A percentile compares a stretch with the other conserved stretches of the same genome.
These are phyloP conservation scores for Ophthalmotilapia sp. DNA, from an alignment of 2,113 vertebrate species.

Conservation along the genomic window DNA sequence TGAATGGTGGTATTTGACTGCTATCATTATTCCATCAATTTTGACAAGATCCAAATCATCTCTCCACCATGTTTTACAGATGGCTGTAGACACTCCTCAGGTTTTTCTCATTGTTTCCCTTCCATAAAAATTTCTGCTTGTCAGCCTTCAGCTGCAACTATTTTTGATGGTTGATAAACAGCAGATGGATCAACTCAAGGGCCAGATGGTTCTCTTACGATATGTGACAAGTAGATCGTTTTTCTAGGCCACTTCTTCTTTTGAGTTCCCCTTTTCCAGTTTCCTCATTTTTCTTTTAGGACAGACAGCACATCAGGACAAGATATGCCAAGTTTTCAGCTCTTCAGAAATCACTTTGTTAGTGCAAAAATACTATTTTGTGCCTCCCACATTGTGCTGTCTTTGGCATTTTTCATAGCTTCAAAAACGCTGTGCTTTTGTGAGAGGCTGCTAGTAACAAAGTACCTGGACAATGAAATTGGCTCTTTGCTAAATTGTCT, in stretches of 20 bases:
- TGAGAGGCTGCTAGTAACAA: background rate
- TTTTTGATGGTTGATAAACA: background rate
- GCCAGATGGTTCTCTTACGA: background rate
- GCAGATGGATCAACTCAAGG: background rate
- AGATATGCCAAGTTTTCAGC: background rate
- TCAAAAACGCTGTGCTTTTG: background rate
- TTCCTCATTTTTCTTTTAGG: background rate
- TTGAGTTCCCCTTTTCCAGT: background rate
- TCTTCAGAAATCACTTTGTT: background rate
- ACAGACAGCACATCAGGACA: background rate
- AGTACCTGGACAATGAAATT: background rate
- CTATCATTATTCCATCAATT: background rate
- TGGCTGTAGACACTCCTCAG: background rate
- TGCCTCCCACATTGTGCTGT: background rate
- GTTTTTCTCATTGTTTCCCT: background rate
- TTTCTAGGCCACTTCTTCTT: background rate
- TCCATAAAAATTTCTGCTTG: background rate
- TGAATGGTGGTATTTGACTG: background rate
- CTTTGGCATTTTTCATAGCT: background rate
- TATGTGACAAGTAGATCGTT: background rate
- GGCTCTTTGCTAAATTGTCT: background rate
- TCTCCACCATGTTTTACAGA: background rate
- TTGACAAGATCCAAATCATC: background rate
- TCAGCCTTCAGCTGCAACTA: background rate
- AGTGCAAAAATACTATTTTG: background rate